phyloP scores from a whole-genome alignment of 2,113 vertebrate genomes.

The Oenanthe oenanthe region DNA sequence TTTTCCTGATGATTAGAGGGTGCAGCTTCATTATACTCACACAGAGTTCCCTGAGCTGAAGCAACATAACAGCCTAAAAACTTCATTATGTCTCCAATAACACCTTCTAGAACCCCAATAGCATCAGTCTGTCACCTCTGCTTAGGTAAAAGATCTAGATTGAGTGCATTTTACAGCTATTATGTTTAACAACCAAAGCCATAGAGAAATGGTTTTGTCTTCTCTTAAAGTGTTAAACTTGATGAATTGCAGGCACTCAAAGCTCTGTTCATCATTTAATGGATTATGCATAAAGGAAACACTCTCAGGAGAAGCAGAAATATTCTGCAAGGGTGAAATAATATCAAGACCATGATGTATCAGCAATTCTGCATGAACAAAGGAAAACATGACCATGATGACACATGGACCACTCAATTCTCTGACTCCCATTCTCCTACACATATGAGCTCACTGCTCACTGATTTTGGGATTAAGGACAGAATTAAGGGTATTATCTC shows the following conservation, averaged over 20 bases:
- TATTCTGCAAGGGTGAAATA: neutral
- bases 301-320: neutral
- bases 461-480: neutral
- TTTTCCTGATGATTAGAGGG: neutral
- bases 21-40: neutral
- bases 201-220: neutral
- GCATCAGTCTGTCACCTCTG: neutral
- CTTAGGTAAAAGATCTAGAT: neutral
- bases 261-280: neutral
- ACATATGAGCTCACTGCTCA: neutral
- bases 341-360: neutral
- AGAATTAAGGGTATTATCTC: neutral
- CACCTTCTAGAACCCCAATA: neutral
- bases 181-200: neutral
- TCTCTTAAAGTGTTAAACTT: neutral
- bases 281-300: neutral
- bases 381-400: neutral
- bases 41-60: neutral
- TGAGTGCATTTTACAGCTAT: neutral
- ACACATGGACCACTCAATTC: neutral
- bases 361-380: neutral
- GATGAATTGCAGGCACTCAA: neutral
- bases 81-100: neutral
- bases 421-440: neutral
- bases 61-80: neutral